Percentiles rank a stretch among this genome's conserved stretches.
These are phyloP conservation scores for Speoplatyrhinus poulsoni DNA, from an alignment of 2,113 vertebrate species.

Conservation along the genomic window DNA sequence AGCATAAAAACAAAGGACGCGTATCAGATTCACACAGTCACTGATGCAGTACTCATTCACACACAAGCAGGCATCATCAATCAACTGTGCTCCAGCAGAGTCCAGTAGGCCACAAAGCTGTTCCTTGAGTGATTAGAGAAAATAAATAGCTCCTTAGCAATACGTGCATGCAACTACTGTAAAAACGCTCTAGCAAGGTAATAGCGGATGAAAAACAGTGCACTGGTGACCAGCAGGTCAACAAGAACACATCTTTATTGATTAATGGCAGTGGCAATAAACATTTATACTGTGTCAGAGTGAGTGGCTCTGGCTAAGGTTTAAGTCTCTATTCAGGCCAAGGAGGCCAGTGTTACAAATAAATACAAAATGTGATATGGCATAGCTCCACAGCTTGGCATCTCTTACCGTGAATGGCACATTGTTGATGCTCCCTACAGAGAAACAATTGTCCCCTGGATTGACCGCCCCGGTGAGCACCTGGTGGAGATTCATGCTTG, in stretches of 20 bases:
- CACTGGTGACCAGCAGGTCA: no score
- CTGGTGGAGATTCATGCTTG: slow-evolving; percentile 93
- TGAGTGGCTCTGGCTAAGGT: no score
- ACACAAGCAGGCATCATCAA: no score
- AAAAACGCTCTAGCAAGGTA: neutral
- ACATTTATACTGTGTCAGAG: no score
- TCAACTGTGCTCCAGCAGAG: neutral
- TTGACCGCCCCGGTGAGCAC: slow-evolving; percentile 96
- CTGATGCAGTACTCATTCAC: no score
- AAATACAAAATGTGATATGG: no score
- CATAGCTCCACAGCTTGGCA: slow-evolving; percentile 23
- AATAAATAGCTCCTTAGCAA: neutral
- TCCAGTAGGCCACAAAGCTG: neutral
- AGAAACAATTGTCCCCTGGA: slow-evolving; percentile 93
- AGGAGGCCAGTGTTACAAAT: no score
- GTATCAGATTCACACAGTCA: slow-evolving; percentile 11
- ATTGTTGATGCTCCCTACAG: slow-evolving; percentile 85
- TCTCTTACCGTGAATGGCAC: slow-evolving; percentile 89
- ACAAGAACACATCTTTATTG: neutral
- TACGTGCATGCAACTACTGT: neutral
- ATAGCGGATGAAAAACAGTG: no score
- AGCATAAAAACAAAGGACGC: slow-evolving; percentile 22
- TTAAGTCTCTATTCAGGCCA: no score
- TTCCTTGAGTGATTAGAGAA: neutral
- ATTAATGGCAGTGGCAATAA: neutral